These are phyloP conservation scores for Umimayanthus chanpuru DNA, from an alignment of 92 coral and sea anemone genomes.

Conservation along the genomic window DNA sequence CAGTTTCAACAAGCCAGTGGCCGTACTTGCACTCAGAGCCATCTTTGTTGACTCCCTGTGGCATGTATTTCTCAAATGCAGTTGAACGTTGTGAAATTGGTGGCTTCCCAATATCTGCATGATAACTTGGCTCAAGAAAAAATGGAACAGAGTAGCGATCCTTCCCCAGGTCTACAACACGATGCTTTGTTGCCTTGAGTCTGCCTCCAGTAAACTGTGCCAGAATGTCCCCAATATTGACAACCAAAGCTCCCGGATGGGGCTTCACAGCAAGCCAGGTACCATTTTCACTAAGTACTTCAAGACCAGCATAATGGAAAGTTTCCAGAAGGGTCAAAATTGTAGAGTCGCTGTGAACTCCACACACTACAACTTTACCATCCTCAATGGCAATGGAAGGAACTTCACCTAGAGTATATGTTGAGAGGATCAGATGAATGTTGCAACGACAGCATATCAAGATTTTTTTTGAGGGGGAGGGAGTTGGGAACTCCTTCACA, in stretches of 20 bases:
- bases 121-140: constrained; percentile 61
- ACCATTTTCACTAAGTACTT: constrained; percentile 27
- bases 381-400: constrained; percentile 50
- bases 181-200: constrained; percentile 55
- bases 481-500: too few relatives aligned
- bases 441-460: too few relatives aligned
- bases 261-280: constrained; percentile 51
- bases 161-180: constrained; percentile 51
- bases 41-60: constrained; percentile 35
- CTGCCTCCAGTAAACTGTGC: too few relatives aligned
- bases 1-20: background rate
- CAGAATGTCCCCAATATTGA: too few relatives aligned
- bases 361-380: background rate
- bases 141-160: constrained; percentile 33
- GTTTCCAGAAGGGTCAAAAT: constrained; percentile 7
- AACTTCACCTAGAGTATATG: constrained; percentile 14
- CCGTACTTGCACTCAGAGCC: background rate
- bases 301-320: constrained; percentile 55
- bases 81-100: constrained; percentile 19
- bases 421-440: too few relatives aligned
- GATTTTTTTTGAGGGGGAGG: too few relatives aligned
- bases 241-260: constrained; percentile 34
- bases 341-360: too few relatives aligned
- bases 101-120: background rate
- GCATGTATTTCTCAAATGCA: constrained; percentile 9